Conservation (phyloP, 2,797 vertebrate species). For the Trichosurus vulpecula region DNA sequence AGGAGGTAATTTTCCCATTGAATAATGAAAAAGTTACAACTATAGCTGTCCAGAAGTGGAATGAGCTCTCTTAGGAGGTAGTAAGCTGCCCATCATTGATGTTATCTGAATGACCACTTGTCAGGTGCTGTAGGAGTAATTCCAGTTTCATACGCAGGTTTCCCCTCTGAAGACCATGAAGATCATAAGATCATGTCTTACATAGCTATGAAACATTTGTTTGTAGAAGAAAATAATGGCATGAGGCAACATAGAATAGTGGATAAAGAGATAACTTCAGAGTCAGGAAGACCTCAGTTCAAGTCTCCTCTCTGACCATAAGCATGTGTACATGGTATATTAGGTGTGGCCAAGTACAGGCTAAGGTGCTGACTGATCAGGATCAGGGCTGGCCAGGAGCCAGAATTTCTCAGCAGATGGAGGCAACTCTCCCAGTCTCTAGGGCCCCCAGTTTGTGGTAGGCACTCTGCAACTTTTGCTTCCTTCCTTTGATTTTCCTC, state of each 20-base stretch:
- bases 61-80: not conserved
- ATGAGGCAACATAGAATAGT: not conserved
- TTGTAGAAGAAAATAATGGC: not conserved
- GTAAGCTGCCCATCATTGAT: not conserved
- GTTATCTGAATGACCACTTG: not conserved
- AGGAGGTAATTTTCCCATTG: not conserved
- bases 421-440: not conserved
- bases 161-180: not conserved
- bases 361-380: not conserved
- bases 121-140: not conserved
- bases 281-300: not conserved
- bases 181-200: not conserved
- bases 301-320: not conserved
- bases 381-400: not conserved
- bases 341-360: not conserved
- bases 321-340: not conserved
- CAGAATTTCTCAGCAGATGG: not conserved
- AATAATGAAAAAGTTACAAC: not conserved
- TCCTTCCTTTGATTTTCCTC: not conserved
- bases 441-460: not conserved
- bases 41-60: not conserved
- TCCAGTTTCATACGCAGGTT: not conserved
- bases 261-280: not conserved
- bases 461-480: not conserved
- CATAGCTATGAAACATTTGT: not conserved